Evolutionary conservation across 2,113 vertebrate species (phyloP), one percentile per base, ranked within the genome.

Genomic region (Nanger granti): DNA sequence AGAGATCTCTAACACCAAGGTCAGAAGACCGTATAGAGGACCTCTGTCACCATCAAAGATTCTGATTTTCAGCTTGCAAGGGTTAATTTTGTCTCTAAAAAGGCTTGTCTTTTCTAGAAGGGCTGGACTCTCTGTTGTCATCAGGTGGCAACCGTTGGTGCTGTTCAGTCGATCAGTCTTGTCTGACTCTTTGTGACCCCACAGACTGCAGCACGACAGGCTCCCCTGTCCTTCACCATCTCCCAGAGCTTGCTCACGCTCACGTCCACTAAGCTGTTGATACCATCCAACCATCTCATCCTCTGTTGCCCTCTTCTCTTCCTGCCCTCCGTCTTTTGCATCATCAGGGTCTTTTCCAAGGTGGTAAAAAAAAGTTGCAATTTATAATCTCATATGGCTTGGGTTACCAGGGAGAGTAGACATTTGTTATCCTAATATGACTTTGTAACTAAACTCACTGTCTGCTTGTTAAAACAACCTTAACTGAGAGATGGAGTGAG

Each of bases 361-460:
- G 96, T 94, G 95, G 92, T 94, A 97, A 92, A 73, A 93, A 49
- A 89, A 95, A 91, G 64, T 88, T 92, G 89, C 14, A 17, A 49
- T 91, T 94, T 52, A 84, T 80, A 80, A 57, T 73, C 66, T 84
- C 62, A 93, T 73, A 84, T 2, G 28, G 44, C 8, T n/a, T n/a
- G 44, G 91, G 66, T 84, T 93, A 24, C 66, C 20, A n/a, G 44
- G 44, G 52, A 84, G 66, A 59, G 57, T 60, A 91, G 59, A 76
- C 22, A 47, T n/a, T 9, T 34, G 79, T 59, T 37, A 60, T 57
- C 93, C 94, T 86, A 93, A 87, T 41, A 91, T 0, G 29, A 87
- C 54, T 94, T 86, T 41, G 73, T 93, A 59, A 64, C 62, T 79
- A 90, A 83, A 93, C 29, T 69, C 31, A 34, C 54, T 54, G 60